These are phyloP conservation scores for Labeo calbasu DNA, from an alignment of 2,797 vertebrate genomes.

Conservation along the genomic window DNA sequence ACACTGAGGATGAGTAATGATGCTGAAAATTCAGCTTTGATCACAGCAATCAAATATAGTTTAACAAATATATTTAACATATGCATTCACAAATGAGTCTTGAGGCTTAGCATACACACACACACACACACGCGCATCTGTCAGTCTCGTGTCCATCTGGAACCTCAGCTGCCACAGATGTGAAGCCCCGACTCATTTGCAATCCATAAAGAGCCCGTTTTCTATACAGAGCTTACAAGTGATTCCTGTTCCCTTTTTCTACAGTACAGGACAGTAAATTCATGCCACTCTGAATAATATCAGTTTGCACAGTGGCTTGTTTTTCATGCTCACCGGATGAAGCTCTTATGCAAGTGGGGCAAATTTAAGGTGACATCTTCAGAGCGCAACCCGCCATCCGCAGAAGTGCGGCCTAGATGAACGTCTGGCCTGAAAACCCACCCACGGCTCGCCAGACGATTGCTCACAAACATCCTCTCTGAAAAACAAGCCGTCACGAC, in stretches of 20 bases:
- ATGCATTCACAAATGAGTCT: neutral
- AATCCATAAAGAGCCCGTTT: neutral
- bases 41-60: too few species aligned
- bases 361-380: constrained; percentile 3
- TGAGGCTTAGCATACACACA: neutral
- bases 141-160: neutral
- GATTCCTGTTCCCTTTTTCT: neutral
- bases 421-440: constrained; percentile 2
- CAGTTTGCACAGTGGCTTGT: neutral
- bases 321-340: neutral
- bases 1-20: too few species aligned
- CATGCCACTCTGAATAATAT: neutral
- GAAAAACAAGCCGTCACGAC: neutral
- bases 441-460: neutral
- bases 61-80: too few species aligned
- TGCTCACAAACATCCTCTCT: constrained; percentile 6
- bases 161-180: neutral
- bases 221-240: neutral
- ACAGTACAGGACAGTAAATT: neutral
- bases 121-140: neutral
- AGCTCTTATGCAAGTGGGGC: neutral
- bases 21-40: too few species aligned
- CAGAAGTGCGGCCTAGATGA: neutral
- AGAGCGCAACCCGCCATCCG: neutral
- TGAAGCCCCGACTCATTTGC: neutral